These are phyloP conservation scores for Laticauda colubrina DNA, from an alignment of 2,113 vertebrate species.

Conservation along the genomic window DNA sequence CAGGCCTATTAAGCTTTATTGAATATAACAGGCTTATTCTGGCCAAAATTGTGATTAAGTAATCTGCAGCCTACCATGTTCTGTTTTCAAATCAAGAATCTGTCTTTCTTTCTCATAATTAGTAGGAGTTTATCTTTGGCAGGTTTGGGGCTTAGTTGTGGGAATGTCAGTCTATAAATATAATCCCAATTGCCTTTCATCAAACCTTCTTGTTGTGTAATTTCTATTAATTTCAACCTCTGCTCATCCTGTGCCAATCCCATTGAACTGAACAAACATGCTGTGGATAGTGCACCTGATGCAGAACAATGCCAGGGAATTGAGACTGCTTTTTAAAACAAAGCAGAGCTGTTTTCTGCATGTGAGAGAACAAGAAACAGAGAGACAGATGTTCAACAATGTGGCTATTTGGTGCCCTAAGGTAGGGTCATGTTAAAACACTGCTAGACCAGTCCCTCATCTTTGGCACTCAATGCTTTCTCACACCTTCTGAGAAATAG, in stretches of 20 bases:
- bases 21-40: not conserved
- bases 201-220: not conserved
- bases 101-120: not conserved
- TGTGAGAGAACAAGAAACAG: not conserved
- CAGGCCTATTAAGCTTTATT: not conserved
- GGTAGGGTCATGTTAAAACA: slow-evolving; percentile 12
- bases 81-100: not conserved
- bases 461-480: slow-evolving; percentile 11
- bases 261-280: slow-evolving; percentile 6
- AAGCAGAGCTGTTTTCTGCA: not conserved
- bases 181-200: not conserved
- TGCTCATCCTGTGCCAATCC: slow-evolving; percentile 7
- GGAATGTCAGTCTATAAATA: slow-evolving; percentile 9
- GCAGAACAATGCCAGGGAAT: not conserved
- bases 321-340: slow-evolving; percentile 35
- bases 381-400: not conserved
- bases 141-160: not conserved
- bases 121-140: not conserved
- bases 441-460: not conserved
- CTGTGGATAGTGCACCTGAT: not conserved
- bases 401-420: not conserved
- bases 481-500: not conserved
- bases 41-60: not conserved
- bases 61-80: not conserved
- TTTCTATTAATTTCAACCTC: not conserved